A percentile compares a stretch with the other conserved stretches of the same genome.
Conservation (phyloP, 2,113 vertebrate species). For the Cygnus buccinator region DNA sequence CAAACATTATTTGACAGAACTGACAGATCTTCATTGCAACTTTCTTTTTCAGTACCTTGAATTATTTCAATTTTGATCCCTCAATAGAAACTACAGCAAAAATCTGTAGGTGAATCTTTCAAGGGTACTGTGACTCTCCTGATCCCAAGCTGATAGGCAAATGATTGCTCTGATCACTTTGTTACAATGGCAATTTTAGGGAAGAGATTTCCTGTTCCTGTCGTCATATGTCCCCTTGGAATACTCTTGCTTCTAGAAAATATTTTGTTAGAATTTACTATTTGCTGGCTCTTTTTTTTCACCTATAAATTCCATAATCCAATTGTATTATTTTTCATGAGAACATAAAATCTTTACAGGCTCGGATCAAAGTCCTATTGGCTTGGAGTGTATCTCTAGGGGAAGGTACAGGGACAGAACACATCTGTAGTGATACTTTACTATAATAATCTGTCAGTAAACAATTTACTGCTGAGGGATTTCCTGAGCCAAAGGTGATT, state of each 20-base stretch:
- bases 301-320: constrained; percentile 13
- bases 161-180: background rate
- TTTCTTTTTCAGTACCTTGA: background rate
- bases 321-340: constrained; percentile 21
- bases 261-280: constrained; percentile 12
- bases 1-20: background rate
- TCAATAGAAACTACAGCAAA: background rate
- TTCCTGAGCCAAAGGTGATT: constrained; percentile 6
- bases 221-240: background rate
- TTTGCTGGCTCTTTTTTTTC: background rate
- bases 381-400: background rate
- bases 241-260: background rate
- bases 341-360: constrained; percentile 39
- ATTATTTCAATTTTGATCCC: background rate
- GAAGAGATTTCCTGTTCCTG: background rate
- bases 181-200: background rate
- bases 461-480: background rate
- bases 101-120: background rate
- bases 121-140: background rate
- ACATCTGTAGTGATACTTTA: background rate
- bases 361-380: background rate
- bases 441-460: background rate
- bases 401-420: background rate
- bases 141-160: background rate
- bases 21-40: background rate